Evolutionary conservation across 2,113 vertebrate genomes (phyloP).

Genomic region (Strix aluco): DNA sequence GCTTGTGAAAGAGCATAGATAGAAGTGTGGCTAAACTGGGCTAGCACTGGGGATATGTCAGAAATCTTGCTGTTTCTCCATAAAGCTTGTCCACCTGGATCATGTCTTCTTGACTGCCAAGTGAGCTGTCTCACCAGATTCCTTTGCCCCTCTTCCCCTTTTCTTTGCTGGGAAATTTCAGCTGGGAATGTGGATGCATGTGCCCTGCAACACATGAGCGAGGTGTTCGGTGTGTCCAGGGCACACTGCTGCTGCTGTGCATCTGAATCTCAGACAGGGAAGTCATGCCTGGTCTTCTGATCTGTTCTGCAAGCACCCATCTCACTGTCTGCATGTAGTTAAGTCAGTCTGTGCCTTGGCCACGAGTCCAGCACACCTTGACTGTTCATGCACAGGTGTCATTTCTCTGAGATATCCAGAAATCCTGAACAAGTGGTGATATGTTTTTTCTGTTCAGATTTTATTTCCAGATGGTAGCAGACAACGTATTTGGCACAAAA

Average conservation of each 20-base stretch:
- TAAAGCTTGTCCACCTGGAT: neutral
- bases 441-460: neutral
- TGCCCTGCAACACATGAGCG: accelerated
- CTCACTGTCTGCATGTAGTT: accelerated
- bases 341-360: neutral
- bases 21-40: neutral
- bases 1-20: accelerated
- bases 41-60: neutral
- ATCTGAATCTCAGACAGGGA: neutral
- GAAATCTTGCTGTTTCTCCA: neutral
- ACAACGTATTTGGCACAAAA: neutral
- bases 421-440: neutral
- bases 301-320: accelerated
- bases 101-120: neutral
- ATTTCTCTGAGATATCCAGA: neutral
- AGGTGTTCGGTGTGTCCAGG: neutral
- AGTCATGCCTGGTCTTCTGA: neutral
- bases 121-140: neutral
- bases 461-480: neutral
- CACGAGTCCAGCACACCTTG: neutral
- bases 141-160: neutral
- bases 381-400: neutral
- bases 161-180: neutral
- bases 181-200: accelerated
- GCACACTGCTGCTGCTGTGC: neutral